Conservation (phyloP, 64 coral and sea anemone genomes). For the Cladopsammia gracilis region DNA sequence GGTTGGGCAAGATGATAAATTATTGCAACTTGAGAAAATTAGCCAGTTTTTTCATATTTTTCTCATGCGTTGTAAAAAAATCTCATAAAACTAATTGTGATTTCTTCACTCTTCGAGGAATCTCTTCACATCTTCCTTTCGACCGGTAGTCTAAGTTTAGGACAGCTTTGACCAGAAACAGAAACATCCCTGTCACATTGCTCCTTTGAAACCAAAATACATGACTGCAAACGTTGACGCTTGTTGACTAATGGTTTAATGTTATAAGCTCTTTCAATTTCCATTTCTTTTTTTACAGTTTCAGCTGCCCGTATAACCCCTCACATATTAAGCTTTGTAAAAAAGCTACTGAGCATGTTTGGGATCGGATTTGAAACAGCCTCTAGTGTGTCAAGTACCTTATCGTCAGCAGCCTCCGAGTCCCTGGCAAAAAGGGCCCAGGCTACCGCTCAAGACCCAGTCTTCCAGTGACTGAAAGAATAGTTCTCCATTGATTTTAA, state of each 20-base stretch:
- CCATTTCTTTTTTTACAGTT: conserved; percentile 64
- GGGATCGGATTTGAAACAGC: conserved; percentile 96
- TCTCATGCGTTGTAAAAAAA: too few relatives aligned
- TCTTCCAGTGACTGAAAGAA: conserved; percentile 95
- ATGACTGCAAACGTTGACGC: too few relatives aligned
- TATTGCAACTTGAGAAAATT: too few relatives aligned
- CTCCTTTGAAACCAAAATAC: too few relatives aligned
- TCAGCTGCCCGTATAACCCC: conserved; percentile 94
- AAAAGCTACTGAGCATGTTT: conserved; percentile 97
- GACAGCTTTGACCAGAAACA: too few relatives aligned
- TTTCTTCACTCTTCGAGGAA: too few relatives aligned
- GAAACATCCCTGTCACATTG: too few relatives aligned
- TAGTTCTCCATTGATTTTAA: conserved; percentile 97
- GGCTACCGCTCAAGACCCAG: conserved; percentile 97
- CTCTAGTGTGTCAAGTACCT: conserved; percentile 90
- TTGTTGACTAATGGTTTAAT: background rate
- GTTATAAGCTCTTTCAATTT: background rate
- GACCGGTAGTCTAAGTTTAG: too few relatives aligned
- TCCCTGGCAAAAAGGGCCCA: conserved; percentile 95
- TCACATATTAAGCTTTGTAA: conserved; percentile 97
- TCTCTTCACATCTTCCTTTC: too few relatives aligned
- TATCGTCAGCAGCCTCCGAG: conserved; percentile 93
- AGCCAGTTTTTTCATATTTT: too few relatives aligned
- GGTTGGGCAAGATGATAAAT: too few relatives aligned
- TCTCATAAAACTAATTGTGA: too few relatives aligned